Conservation (phyloP, 2,113 vertebrate genomes). For the Sander lucioperca region DNA sequence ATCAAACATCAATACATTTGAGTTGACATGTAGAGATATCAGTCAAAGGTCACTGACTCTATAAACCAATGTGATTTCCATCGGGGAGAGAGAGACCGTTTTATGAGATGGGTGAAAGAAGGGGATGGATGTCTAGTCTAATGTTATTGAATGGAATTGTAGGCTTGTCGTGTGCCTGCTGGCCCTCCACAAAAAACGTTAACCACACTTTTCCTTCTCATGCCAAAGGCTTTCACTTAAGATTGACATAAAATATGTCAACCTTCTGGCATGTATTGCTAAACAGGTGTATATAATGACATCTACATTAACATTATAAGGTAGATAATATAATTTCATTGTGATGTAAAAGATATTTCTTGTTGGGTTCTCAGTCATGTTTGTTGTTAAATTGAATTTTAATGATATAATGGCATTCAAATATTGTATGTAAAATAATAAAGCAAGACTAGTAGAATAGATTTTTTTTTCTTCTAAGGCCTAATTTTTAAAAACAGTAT, state of each 20-base stretch:
- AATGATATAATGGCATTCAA: not conserved
- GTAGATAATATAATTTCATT: not conserved
- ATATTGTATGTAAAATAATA: not conserved
- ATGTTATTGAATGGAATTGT: slow-evolving; percentile 11
- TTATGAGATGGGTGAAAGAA: slow-evolving; percentile 13
- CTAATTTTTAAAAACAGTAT: slow-evolving; percentile 5
- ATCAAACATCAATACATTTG: too few species aligned
- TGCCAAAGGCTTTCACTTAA: not conserved
- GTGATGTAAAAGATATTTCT: not conserved
- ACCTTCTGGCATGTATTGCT: not conserved
- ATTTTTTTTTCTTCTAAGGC: not conserved
- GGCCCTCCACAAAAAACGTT: not conserved
- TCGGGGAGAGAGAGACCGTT: not conserved
- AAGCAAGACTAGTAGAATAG: too few species aligned
- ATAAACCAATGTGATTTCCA: slow-evolving; percentile 20
- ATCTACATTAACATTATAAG: too few species aligned
- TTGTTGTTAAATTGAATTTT: not conserved
- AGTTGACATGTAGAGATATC: not conserved
- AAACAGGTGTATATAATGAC: not conserved
- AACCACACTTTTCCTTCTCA: not conserved
- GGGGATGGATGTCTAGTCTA: not conserved
- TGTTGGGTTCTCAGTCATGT: not conserved
- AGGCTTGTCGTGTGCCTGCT: not conserved
- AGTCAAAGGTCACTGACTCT: slow-evolving; percentile 6
- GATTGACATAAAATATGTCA: not conserved